A percentile compares a stretch with the other conserved stretches of the same genome.
Evolutionary conservation across 1,140 invertebrate species (phyloP).

Genomic region (Drosophila trapezifrons): DNA sequence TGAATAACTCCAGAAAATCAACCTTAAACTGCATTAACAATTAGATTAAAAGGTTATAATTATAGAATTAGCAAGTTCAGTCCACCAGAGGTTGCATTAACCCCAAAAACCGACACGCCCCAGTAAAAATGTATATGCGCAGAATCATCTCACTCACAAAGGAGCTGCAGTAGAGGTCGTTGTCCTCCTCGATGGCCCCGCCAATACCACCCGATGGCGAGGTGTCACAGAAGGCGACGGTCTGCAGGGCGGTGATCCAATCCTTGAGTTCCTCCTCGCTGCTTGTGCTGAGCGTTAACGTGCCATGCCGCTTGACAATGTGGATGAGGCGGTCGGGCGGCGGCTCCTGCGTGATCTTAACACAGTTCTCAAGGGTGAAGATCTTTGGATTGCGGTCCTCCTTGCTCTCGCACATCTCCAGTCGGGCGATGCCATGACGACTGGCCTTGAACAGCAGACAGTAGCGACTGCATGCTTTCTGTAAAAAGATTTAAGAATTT

Average conservation of each 20-base stretch:
- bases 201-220: constrained; percentile 49
- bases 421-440: constrained; percentile 91
- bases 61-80: neutral
- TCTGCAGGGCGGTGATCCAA: constrained; percentile 91
- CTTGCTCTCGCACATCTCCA: constrained; percentile 93
- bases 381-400: constrained; percentile 89
- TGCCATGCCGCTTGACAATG: constrained; percentile 89
- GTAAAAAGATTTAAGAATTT: neutral
- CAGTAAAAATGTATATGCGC: neutral
- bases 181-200: constrained; percentile 91
- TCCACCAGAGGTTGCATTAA: neutral
- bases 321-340: constrained; percentile 86
- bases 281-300: constrained; percentile 89
- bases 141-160: constrained; percentile 61
- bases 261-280: constrained; percentile 89
- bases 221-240: constrained; percentile 91
- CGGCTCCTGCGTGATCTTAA: constrained; percentile 90
- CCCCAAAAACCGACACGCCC: constrained; percentile 9
- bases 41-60: neutral
- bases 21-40: neutral
- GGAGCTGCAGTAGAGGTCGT: constrained; percentile 93
- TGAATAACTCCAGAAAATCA: neutral
- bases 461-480: constrained; percentile 82
- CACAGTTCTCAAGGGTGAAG: constrained; percentile 92
- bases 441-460: constrained; percentile 90